phyloP scores from a whole-genome alignment of 2,888 invertebrate species.

The Drosophila prostipennis region DNA sequence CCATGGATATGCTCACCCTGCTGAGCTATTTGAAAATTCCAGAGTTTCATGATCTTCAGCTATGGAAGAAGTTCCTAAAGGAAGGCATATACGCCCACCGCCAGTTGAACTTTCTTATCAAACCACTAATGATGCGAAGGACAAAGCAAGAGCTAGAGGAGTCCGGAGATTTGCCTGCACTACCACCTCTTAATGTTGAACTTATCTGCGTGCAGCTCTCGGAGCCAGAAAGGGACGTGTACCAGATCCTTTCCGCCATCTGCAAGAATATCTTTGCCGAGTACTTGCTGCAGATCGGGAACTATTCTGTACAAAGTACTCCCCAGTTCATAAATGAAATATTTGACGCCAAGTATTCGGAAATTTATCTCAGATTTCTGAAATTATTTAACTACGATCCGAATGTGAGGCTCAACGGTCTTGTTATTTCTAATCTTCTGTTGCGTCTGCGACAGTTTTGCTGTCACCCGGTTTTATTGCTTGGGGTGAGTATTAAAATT shows the following conservation, averaged over 20 bases:
- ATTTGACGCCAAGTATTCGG: conserved; percentile 85
- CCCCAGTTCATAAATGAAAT: conserved; percentile 14
- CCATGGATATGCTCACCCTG: conserved; percentile 91
- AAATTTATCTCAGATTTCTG: conserved; percentile 87
- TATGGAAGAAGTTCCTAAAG: conserved; percentile 96
- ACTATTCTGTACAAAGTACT: conserved; percentile 33
- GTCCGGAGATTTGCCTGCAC: conserved; percentile 86
- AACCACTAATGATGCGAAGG: conserved; percentile 92
- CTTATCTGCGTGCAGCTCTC: conserved; percentile 87
- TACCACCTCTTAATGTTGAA: conserved; percentile 87
- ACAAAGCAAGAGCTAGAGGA: conserved; percentile 92
- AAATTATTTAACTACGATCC: conserved; percentile 85
- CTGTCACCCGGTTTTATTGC: conserved; percentile 94
- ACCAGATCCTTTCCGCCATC: conserved; percentile 89
- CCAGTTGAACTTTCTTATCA: conserved; percentile 92
- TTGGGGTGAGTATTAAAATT: conserved; percentile 84
- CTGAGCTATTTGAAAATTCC: conserved; percentile 92
- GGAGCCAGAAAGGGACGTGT: conserved; percentile 89
- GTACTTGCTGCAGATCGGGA: conserved; percentile 89
- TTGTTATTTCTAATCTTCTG: conserved; percentile 92
- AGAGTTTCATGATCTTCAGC: conserved; percentile 93
- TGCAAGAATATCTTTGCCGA: conserved; percentile 90
- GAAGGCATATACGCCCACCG: conserved; percentile 91
- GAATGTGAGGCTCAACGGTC: conserved; percentile 86
- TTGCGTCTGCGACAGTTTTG: conserved; percentile 94